Conservation (phyloP, 2,113 vertebrate species). For the Excalfactoria chinensis region DNA sequence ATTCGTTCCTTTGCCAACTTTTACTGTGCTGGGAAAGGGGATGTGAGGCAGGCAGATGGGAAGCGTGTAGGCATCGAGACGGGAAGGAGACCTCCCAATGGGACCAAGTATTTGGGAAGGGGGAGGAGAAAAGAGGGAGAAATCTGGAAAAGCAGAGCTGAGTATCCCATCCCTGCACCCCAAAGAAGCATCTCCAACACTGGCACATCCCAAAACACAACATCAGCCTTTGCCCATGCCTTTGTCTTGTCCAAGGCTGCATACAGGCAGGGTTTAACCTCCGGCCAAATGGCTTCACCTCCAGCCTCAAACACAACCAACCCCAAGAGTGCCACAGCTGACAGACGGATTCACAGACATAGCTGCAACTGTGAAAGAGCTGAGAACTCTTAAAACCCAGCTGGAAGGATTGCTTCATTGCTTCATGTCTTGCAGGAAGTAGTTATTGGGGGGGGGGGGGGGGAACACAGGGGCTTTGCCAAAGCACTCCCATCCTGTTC, state of each 20-base stretch:
- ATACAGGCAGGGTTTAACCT: background rate
- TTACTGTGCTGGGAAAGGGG: background rate
- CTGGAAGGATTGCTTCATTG: slow-evolving; percentile 42
- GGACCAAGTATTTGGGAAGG: too few species aligned
- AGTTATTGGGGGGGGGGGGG: background rate
- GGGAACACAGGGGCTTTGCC: background rate
- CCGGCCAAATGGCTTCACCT: rapidly evolving
- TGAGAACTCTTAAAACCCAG: background rate
- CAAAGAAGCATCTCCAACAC: background rate
- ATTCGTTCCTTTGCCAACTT: background rate
- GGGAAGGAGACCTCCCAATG: too few species aligned
- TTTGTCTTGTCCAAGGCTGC: background rate
- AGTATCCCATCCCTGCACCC: background rate
- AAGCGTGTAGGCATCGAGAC: rapidly evolving
- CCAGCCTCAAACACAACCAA: background rate
- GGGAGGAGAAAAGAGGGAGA: too few species aligned
- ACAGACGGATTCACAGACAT: rapidly evolving
- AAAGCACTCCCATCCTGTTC: background rate
- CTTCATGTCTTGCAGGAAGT: background rate
- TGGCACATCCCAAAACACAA: rapidly evolving
- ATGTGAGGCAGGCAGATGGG: background rate
- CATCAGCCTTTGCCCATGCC: background rate
- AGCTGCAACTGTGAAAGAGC: background rate
- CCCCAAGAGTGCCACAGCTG: rapidly evolving
- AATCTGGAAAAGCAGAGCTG: background rate